Base-by-base conservation (phyloP, 2,797 vertebrate genomes). In the Phalloptychus januarius region DNA sequence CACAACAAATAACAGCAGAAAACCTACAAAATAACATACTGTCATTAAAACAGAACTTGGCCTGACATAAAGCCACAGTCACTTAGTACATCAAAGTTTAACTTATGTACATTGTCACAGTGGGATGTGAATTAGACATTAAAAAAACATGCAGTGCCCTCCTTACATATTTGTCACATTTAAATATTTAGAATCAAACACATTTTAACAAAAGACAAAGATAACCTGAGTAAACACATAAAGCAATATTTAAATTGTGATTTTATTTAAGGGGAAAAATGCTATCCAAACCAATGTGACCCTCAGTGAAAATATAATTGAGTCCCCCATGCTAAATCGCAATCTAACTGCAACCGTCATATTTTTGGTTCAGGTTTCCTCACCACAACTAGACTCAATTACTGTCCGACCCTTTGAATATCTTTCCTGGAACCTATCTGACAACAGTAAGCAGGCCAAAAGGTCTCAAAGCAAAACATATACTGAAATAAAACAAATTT, bases 91-190 rank as follows among this genome's bases (percentile, higher is more conserved):
- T 77, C 85, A 85, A 87, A 82, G 75, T 83, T 79, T 54, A 87
- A 88, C 79, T 76, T 86, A 79, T 72, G 73, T 82, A 87, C 79
- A 86, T 76, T 44, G 83, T 90, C 89, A 91, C 87, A 89, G 86
- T 88, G 81, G 81, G 85, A 77, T 73, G 72, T 77, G 82, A 78
- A 79, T 84, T 74, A 83, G 82, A 91, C 79, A 72, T 75, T 7
- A 79, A 85, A 71, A 77, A 74, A 80, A 83, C n/a, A 73, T 18
- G 28, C 81, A 40, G 18, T 42, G 10, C 12, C 25, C 38, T 23
- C 12, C 25, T n/a, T 44, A 70, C 40, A 70, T n/a, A 70, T 44
- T 70, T n/a, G 67, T n/a, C 25, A n/a, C 65, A 42, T 69, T 42
- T 69, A 13, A 42, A 69, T 42, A 42, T 40, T n/a, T 42, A 2